Conservation (phyloP, 92 coral and sea anemone species). For the Epizoanthus illoricatus region DNA sequence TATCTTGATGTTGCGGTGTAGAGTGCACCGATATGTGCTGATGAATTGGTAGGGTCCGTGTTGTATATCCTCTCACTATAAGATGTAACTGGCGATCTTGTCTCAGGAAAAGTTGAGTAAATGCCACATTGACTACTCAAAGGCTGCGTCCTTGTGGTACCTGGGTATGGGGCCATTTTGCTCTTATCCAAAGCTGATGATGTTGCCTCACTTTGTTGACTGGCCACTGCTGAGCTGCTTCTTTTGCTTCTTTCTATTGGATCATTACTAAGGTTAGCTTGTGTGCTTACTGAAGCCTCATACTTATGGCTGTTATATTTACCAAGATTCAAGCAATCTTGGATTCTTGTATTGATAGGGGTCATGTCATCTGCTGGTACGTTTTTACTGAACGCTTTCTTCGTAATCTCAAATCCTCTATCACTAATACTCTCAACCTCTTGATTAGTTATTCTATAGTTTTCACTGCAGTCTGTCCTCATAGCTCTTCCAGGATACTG, state of each 20-base stretch:
- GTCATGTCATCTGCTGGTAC: not conserved
- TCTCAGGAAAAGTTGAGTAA: slow-evolving; percentile 5
- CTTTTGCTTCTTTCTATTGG: not conserved
- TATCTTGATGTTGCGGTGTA: not conserved
- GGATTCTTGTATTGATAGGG: not conserved
- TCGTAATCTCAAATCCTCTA: not conserved
- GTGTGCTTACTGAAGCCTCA: not conserved
- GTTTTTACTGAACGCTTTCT: not conserved
- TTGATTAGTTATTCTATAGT: not conserved
- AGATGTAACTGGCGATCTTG: not conserved
- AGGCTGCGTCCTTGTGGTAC: not conserved
- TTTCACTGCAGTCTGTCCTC: not conserved
- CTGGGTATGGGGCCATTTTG: not conserved
- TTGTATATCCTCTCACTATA: not conserved
- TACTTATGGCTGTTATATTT: not conserved
- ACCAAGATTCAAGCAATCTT: slow-evolving; percentile 3
- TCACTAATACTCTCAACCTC: not conserved
- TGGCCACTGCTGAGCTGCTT: not conserved
- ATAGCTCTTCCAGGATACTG: slow-evolving; percentile 1
- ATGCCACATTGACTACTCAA: not conserved
- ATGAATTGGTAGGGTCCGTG: not conserved
- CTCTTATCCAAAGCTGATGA: not conserved
- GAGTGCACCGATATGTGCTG: not conserved
- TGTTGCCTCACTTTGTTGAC: not conserved
- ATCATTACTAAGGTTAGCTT: not conserved